Percentiles rank a stretch among this genome's conserved stretches.
These are phyloP conservation scores for Porites australiensis DNA, from an alignment of 64 coral and sea anemone genomes.

Conservation along the genomic window DNA sequence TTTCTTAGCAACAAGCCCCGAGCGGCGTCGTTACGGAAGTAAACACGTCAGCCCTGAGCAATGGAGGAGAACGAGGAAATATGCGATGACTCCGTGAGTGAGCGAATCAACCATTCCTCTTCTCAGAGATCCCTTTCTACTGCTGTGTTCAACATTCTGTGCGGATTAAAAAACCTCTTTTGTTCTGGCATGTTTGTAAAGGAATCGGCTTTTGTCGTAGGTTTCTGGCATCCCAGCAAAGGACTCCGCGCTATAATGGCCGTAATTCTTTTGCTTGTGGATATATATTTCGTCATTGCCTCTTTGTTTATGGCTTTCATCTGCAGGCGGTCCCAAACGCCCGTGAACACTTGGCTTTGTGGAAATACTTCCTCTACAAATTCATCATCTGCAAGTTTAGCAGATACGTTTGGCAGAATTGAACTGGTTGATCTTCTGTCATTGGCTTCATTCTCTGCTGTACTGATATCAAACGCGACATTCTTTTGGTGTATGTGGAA, in stretches of 20 bases:
- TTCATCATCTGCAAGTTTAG: background rate
- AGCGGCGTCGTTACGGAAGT: too few species aligned
- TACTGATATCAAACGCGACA: constrained; percentile 49
- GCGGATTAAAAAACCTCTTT: background rate
- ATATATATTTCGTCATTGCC: constrained; percentile 56
- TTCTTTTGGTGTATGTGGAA: constrained; percentile 78
- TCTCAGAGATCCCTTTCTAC: too few species aligned
- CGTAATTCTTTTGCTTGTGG: constrained; percentile 45
- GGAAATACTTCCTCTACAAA: constrained; percentile 17
- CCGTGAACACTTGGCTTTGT: constrained; percentile 57
- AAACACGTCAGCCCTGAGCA: too few species aligned
- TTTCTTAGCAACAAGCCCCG: too few species aligned
- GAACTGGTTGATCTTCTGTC: constrained; percentile 26
- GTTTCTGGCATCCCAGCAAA: constrained; percentile 49
- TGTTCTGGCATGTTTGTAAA: constrained; percentile 56
- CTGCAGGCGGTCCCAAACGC: constrained; percentile 36
- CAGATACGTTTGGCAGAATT: background rate
- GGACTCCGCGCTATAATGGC: constrained; percentile 59
- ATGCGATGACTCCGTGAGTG: too few species aligned
- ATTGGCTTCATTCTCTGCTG: constrained; percentile 21
- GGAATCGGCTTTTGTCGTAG: background rate
- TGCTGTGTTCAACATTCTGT: too few species aligned
- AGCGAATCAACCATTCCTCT: too few species aligned
- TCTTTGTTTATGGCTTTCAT: constrained; percentile 52
- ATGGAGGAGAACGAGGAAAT: too few species aligned